A percentile compares a stretch with the other conserved stretches of the same genome.
Conservation (phyloP, 2,797 vertebrate species). For the Sebastes flavidus region DNA sequence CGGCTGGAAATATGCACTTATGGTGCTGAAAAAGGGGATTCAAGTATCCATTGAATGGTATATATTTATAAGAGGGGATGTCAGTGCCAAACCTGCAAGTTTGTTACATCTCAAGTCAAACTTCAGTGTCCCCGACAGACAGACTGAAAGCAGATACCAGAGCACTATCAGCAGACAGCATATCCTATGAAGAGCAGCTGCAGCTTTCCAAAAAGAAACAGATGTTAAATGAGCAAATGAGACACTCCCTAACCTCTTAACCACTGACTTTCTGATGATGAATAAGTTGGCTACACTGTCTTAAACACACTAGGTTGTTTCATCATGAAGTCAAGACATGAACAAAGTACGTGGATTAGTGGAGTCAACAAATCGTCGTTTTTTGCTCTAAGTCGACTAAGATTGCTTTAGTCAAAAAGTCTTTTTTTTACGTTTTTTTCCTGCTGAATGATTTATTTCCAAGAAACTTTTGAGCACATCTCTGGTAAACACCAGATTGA, state of each 20-base stretch:
- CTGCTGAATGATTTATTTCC: neutral
- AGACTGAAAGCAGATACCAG: neutral
- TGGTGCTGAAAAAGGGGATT: neutral
- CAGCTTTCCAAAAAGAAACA: slow-evolving; percentile 34
- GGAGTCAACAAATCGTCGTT: neutral
- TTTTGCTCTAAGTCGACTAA: neutral
- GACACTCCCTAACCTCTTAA: slow-evolving; percentile 15
- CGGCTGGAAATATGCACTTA: neutral
- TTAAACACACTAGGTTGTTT: neutral
- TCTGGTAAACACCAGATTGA: neutral
- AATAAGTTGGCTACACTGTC: neutral
- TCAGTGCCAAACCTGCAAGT: neutral
- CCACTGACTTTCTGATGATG: slow-evolving; percentile 7
- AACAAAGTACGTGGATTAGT: neutral
- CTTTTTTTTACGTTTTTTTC: neutral
- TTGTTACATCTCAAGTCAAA: neutral
- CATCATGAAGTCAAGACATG: neutral
- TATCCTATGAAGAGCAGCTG: slow-evolving; percentile 27
- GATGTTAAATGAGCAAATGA: slow-evolving; percentile 42
- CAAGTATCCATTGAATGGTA: neutral
- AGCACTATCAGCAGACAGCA: slow-evolving; percentile 4
- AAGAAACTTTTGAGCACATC: neutral
- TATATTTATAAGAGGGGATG: neutral
- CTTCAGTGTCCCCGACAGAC: neutral
- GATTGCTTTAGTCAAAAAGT: neutral